phyloP scores from a whole-genome alignment of 2,113 vertebrate genomes.

The Nerophis lumbriciformis region DNA sequence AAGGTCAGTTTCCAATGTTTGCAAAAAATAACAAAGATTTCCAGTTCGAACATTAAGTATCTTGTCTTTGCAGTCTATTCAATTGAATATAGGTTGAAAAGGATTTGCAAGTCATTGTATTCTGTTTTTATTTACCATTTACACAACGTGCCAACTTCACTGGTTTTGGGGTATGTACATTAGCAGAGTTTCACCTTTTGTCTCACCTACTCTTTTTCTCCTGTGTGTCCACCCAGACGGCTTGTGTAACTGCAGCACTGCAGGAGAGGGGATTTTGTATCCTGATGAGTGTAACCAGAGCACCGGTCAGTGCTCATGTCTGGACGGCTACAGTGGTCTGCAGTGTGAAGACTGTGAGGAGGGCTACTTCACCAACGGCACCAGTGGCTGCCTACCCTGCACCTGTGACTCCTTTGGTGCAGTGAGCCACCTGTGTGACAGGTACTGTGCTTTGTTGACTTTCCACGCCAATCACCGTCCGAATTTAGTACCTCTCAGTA shows the following conservation, averaged over 20 bases:
- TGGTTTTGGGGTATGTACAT: background rate
- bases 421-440: conserved; percentile 64
- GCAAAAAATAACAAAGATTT: too few species aligned
- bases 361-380: conserved; percentile 70
- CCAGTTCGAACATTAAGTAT: too few species aligned
- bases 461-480: too few species aligned
- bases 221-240: conserved; percentile 33
- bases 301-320: conserved; percentile 71
- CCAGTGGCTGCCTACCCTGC: conserved; percentile 70
- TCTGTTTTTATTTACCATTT: too few species aligned
- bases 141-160: too few species aligned
- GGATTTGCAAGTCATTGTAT: too few species aligned
- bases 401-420: conserved; percentile 72
- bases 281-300: conserved; percentile 60
- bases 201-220: background rate
- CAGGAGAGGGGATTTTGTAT: conserved; percentile 61
- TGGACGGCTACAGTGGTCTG: conserved; percentile 63
- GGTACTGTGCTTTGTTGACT: conserved; percentile 42
- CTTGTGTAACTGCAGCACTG: conserved; percentile 69
- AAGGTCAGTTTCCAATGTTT: too few species aligned
- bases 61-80: too few species aligned
- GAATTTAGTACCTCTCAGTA: too few species aligned
- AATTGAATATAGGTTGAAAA: too few species aligned
- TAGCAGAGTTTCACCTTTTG: background rate
- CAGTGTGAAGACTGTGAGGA: conserved; percentile 74